phyloP scores from a whole-genome alignment of 2,888 invertebrate genomes.

The Alentia gelatinosa region DNA sequence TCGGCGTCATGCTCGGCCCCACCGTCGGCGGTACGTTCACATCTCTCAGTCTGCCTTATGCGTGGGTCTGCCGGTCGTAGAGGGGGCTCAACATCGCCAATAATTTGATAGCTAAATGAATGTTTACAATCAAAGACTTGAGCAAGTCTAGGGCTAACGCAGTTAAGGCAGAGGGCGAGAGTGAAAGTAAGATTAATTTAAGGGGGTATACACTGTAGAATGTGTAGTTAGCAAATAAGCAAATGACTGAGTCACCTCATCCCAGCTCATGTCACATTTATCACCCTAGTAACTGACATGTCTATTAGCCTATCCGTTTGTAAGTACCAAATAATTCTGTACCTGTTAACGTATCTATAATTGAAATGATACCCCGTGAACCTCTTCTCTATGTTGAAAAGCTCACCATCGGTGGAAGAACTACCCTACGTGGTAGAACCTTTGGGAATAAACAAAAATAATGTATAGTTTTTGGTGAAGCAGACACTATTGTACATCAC shows the following conservation, averaged over 20 bases:
- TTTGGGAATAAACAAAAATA: background rate
- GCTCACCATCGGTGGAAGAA: background rate
- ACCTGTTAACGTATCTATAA: background rate
- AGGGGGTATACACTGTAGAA: too few relatives aligned
- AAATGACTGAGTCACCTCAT: too few relatives aligned
- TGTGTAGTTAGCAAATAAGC: too few relatives aligned
- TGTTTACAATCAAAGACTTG: background rate
- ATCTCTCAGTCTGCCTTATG: background rate
- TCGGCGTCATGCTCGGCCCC: constrained; percentile 37
- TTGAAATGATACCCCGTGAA: background rate
- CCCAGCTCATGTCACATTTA: too few relatives aligned
- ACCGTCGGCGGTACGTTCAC: constrained; percentile 47
- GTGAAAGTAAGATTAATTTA: too few relatives aligned
- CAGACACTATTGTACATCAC: background rate
- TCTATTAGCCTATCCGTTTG: too few relatives aligned
- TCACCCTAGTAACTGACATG: too few relatives aligned
- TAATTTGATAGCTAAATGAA: background rate
- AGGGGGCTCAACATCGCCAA: background rate
- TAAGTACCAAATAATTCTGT: too few relatives aligned
- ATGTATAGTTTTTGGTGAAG: background rate
- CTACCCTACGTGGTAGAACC: background rate
- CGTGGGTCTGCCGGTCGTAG: background rate
- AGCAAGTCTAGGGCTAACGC: too few relatives aligned
- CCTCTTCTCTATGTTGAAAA: background rate
- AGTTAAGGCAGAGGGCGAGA: too few relatives aligned